Evolutionary conservation across 1,140 invertebrate species (phyloP).

Genomic region (Heliconius himera): DNA sequence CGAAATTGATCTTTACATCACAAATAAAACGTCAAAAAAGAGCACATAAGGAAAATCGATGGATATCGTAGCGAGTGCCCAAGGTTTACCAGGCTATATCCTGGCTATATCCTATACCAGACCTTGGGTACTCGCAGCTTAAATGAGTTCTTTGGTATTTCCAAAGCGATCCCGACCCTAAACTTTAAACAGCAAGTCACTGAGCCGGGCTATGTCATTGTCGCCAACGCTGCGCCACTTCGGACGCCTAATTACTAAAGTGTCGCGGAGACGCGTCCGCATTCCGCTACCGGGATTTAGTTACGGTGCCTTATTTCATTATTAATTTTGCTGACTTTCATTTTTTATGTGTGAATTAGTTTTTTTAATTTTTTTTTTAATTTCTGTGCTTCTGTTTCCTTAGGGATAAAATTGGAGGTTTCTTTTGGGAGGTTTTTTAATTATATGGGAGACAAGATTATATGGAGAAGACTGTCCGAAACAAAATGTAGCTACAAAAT

Average conservation of each 20-base stretch:
- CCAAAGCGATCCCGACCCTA: conserved; percentile 28
- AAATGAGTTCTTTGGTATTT: conserved; percentile 34
- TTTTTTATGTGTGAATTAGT: neutral
- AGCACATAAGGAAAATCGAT: neutral
- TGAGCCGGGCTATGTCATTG: conserved; percentile 32
- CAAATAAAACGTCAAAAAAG: neutral
- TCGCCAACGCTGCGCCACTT: conserved; percentile 42
- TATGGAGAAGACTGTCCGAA: no score
- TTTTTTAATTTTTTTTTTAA: neutral
- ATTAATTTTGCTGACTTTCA: neutral
- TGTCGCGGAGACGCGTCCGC: conserved; percentile 44
- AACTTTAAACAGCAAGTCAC: conserved; percentile 43
- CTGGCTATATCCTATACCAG: neutral
- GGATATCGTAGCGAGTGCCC: no score
- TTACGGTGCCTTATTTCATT: neutral
- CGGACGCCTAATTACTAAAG: conserved; percentile 50
- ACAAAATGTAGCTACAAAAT: no score
- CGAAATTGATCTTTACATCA: neutral
- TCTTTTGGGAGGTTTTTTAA: no score
- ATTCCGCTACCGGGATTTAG: conserved; percentile 38
- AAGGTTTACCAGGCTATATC: neutral
- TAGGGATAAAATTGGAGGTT: no score
- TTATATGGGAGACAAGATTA: no score
- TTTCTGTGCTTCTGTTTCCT: no score
- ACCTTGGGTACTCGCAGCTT: neutral